A percentile compares a stretch with the other conserved stretches of the same genome.
These are phyloP conservation scores for Zoroaster sp. DNA, from an alignment of 53 echinoderm and acorn worm genomes.

Conservation along the genomic window DNA sequence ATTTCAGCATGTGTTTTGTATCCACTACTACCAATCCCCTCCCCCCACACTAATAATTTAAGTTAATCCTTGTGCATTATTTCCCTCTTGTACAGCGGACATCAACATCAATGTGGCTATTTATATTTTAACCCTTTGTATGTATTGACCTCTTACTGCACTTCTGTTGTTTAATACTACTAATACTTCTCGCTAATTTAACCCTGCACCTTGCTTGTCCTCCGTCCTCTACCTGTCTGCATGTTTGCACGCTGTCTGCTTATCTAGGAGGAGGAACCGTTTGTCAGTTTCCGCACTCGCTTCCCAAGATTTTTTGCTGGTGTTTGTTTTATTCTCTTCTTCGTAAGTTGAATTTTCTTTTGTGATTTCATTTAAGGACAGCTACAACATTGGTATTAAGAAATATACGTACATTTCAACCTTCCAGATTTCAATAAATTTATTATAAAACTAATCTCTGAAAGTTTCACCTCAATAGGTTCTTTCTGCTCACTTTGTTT, in stretches of 20 bases:
- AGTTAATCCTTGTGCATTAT: neutral
- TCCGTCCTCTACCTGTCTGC: neutral
- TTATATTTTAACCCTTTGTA: neutral
- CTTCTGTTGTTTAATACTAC: neutral
- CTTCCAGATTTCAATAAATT: no score
- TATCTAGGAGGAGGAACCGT: constrained; percentile 71
- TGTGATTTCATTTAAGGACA: neutral
- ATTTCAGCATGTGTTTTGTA: no score
- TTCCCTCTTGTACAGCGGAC: neutral
- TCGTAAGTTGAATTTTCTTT: constrained; percentile 70
- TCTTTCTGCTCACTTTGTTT: no score
- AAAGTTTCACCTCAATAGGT: neutral
- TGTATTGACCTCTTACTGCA: no score
- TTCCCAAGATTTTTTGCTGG: constrained; percentile 72
- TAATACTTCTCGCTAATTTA: neutral
- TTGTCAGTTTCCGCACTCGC: constrained; percentile 55
- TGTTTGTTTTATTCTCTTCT: constrained; percentile 63
- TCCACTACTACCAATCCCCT: no score
- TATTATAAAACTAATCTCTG: no score
- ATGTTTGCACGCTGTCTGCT: neutral
- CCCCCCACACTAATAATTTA: no score
- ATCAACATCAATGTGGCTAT: neutral
- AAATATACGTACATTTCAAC: neutral
- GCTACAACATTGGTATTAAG: neutral
- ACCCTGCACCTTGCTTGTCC: neutral